Evolutionary conservation across 2,797 vertebrate genomes (phyloP).

Genomic region (Spinus pinus): DNA sequence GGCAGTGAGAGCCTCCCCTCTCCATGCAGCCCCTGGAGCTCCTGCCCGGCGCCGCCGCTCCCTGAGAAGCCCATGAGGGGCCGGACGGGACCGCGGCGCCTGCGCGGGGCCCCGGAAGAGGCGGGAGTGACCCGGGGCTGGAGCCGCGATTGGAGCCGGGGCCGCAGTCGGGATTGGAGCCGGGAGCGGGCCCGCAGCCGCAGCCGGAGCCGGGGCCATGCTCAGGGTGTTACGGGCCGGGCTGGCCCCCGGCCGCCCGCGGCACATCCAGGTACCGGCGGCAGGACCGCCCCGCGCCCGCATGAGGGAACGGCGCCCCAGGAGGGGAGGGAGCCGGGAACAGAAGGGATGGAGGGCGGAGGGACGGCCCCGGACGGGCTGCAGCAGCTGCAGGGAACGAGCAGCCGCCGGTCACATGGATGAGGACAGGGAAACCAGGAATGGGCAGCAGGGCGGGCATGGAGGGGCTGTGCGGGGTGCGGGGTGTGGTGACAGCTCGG

Average conservation of each 20-base stretch:
- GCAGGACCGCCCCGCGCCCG: neutral
- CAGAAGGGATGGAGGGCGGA: neutral
- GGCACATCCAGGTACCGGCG: neutral
- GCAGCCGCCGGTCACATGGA: neutral
- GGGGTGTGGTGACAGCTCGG: rapidly evolving
- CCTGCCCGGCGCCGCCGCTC: no score
- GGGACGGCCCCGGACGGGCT: neutral
- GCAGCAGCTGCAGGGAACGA: neutral
- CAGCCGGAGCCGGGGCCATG: neutral
- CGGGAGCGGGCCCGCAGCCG: neutral
- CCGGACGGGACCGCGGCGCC: neutral
- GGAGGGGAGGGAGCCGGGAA: neutral
- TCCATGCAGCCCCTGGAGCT: no score
- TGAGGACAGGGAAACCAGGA: neutral
- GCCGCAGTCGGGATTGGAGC: rapidly evolving
- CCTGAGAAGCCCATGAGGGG: neutral
- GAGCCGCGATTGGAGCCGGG: neutral
- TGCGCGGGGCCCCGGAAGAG: neutral
- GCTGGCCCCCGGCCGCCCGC: neutral
- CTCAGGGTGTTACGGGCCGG: neutral
- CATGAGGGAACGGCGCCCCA: neutral
- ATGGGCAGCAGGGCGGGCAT: neutral
- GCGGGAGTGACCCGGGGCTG: neutral
- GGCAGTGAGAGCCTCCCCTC: no score
- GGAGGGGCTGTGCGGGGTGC: neutral